These are phyloP conservation scores for Tauraco hartlaubi DNA, from an alignment of 2,797 vertebrate species.

Conservation along the genomic window DNA sequence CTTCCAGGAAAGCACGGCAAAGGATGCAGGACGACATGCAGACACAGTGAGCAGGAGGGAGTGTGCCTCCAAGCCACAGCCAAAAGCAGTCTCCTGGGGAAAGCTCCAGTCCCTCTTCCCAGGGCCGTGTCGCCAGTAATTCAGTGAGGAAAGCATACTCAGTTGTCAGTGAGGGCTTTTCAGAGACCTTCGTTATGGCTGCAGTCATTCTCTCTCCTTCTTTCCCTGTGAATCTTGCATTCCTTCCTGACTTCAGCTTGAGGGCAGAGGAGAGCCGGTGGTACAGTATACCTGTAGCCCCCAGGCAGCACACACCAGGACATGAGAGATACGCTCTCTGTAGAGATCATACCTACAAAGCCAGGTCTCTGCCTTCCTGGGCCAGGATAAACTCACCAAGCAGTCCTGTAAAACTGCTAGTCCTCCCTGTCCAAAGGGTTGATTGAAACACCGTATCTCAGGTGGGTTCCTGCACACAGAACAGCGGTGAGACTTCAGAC, in stretches of 20 bases:
- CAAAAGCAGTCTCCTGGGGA: neutral
- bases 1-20: neutral
- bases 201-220: conserved; percentile 34
- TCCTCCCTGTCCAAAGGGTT: neutral
- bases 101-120: neutral
- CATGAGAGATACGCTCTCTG: neutral
- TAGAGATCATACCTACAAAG: neutral
- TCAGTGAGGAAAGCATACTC: neutral
- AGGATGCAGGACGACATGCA: neutral
- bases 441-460: neutral
- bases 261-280: neutral
- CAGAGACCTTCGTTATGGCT: neutral
- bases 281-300: neutral
- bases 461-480: neutral
- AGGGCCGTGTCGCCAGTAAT: neutral
- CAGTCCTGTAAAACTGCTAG: neutral
- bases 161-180: neutral
- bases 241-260: neutral
- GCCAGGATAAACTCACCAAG: neutral
- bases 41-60: neutral
- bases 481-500: neutral
- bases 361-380: neutral
- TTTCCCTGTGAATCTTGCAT: neutral
- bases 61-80: neutral
- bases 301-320: neutral